Evolutionary conservation across 2,113 vertebrate genomes (phyloP), one percentile per base, ranked within the genome.

Genomic region (Progne subis): DNA sequence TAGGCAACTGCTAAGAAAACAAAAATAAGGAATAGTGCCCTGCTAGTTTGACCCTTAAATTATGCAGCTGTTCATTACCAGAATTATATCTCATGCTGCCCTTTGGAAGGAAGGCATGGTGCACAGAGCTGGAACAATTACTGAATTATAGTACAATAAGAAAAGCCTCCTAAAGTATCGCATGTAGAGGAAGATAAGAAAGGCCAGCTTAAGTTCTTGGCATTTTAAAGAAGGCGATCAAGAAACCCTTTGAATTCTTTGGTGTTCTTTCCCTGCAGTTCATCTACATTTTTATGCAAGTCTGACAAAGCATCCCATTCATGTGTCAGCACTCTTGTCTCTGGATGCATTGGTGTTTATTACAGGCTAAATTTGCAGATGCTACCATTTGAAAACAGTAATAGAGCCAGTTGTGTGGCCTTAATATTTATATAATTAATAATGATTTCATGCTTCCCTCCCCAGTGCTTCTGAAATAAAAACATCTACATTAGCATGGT

Each of bases 141-240:
- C 96, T 97, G 97, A 98, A 97, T 98, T 98, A 98, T 97, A 91
- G 96, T 87, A 97, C 96, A 98, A 97, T 98, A 97, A 98, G 97
- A 98, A 98, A 97, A 96, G 97, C 96, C 96, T 97, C 97, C 97
- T 97, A 83, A 97, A 97, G 97, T 97, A 97, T 98, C 98, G 95
- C 97, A 34, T 97, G 96, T 96, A 97, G 94, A 95, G 91, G 78
- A 96, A 98, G 97, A 98, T 98, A 98, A 98, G 97, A 98, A 98
- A 98, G 97, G 96, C 94, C 94, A 98, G 95, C 96, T 98, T 98
- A 98, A 98, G 95, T 98, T 98, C 97, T 95, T 98, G 98, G 98
- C 97, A 97, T 98, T 98, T 98, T 97, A 98, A 98, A 98, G 97
- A 95, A 97, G 97, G 97, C 97, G 97, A 97, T 98, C 97, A 98